Evolutionary conservation across 2,888 invertebrate genomes (phyloP), one percentile per base, ranked within the genome.

Genomic region (Vannuccia rotundouncinata): DNA sequence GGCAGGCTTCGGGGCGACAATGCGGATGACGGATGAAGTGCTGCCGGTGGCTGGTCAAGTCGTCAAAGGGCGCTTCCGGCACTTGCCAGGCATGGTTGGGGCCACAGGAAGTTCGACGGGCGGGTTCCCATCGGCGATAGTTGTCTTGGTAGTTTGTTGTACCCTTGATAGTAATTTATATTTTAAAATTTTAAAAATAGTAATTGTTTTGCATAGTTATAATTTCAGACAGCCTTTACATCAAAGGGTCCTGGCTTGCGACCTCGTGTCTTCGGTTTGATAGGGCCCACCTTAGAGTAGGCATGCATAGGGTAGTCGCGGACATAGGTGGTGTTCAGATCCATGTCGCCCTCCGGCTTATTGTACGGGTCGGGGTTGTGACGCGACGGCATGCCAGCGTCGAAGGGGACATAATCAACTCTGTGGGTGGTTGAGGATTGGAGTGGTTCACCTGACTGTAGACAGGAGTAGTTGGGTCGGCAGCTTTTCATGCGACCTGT

Each of bases 11-110:
- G 0, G 83, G 80, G 0, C 82, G 84, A 22, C 82, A 82, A 2
- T 82, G 75, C n/a, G 82, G 82, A 29, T 87, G 85, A 22, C 83
- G 84, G 77, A 85, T 82, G 82, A 84, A 87, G 81, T 87, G 86
- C 66, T 84, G 83, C 81, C 85, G 85, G 80, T 87, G 84, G 29
- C 85, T 87, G 17, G 87, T 84, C 30, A 82, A 82, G 31, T 88
- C 88, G 80, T 88, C 86, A 83, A 88, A 88, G 74, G 87, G 87
- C n/a, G 84, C 86, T 13, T 82, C 83, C 30, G 85, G 86, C 29
- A 87, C 85, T 29, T 83, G 82, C 82, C 88, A 88, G n/a, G 84
- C 85, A n/a, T 31, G n/a, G 31, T 80, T 75, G 86, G 86, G 22
- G 84, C 86, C 17, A 82, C 83, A 30, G 84, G 85, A 29, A 86